phyloP scores from a whole-genome alignment of 2,113 vertebrate genomes.

The Caranx melampygus region DNA sequence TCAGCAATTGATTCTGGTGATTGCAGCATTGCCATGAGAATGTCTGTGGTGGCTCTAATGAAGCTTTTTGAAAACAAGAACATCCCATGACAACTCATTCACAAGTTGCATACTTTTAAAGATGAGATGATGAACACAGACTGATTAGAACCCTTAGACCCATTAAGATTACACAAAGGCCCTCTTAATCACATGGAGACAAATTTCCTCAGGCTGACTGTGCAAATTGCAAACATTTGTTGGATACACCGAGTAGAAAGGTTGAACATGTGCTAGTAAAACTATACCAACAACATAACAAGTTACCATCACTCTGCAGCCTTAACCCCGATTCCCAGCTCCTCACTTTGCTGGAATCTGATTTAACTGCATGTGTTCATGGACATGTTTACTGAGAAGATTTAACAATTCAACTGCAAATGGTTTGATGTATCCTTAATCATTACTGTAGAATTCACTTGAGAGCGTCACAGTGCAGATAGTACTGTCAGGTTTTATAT shows the following conservation, averaged over 20 bases:
- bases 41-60: neutral
- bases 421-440: constrained; percentile 64
- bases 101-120: neutral
- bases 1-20: neutral
- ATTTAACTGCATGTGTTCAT: constrained; percentile 56
- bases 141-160: neutral
- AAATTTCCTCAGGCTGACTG: constrained; percentile 10
- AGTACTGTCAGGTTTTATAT: constrained; percentile 40
- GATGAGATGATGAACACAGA: neutral
- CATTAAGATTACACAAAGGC: constrained; percentile 6
- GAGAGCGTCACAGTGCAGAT: constrained; percentile 38
- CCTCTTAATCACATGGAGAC: neutral
- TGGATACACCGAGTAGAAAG: neutral
- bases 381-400: constrained; percentile 63
- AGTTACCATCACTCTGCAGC: constrained; percentile 39
- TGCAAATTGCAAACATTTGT: neutral
- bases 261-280: neutral
- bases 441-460: constrained; percentile 63
- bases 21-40: neutral
- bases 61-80: neutral
- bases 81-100: neutral
- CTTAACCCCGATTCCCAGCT: constrained; percentile 45
- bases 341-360: constrained; percentile 29
- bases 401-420: constrained; percentile 55
- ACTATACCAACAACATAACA: constrained; percentile 8